A percentile compares a stretch with the other conserved stretches of the same genome.
phyloP scores from a whole-genome alignment of 2,888 invertebrate species.

The Cosmia pyralina region DNA sequence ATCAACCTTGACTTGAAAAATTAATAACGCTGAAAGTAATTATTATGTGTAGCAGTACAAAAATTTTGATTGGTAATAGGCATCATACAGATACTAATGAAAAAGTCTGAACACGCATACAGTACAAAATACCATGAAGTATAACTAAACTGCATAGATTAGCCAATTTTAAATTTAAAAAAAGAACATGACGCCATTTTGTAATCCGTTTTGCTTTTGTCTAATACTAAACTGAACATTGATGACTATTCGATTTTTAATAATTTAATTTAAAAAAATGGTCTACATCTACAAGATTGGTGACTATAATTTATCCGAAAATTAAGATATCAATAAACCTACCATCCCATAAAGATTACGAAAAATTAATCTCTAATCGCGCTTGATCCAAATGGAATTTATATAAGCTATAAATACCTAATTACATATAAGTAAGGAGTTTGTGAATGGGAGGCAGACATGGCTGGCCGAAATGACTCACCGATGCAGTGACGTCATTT shows the following conservation, averaged over 20 bases:
- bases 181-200: conserved; percentile 9
- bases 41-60: conserved; percentile 1
- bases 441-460: conserved; percentile 71
- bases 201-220: background rate
- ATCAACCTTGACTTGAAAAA: conserved; percentile 15
- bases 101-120: conserved; percentile 11
- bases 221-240: background rate
- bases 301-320: conserved; percentile 11
- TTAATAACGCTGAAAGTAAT: conserved; percentile 16
- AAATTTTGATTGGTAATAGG: too few relatives aligned
- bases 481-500: conserved; percentile 72
- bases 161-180: background rate
- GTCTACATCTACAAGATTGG: background rate
- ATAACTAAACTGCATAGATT: conserved; percentile 1
- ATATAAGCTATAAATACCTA: conserved; percentile 48
- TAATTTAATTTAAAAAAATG: background rate
- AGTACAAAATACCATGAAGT: conserved; percentile 3
- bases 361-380: conserved; percentile 38
- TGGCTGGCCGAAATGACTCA: conserved; percentile 63
- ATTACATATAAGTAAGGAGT: conserved; percentile 51
- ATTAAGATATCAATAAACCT: conserved; percentile 30
- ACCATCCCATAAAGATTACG: conserved; percentile 2
- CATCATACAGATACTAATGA: background rate
- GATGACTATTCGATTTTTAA: background rate
- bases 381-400: conserved; percentile 44